A percentile compares a stretch with the other conserved stretches of the same genome.
Conservation (phyloP, 1,140 invertebrate genomes). For the Cryptotermes secundus region DNA sequence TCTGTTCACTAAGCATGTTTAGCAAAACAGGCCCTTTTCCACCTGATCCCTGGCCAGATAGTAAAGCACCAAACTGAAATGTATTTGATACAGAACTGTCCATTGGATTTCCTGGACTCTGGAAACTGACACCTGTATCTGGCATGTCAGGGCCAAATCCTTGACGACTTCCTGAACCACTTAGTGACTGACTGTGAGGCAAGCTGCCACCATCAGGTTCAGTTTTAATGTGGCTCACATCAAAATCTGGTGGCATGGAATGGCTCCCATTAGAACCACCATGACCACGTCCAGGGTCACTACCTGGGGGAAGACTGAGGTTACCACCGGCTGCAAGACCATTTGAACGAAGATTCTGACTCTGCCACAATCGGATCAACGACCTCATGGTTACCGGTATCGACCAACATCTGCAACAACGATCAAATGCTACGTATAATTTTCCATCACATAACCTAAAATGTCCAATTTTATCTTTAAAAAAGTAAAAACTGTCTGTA, state of each 20-base stretch:
- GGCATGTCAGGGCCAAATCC: conserved; percentile 30
- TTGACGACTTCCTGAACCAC: conserved; percentile 27
- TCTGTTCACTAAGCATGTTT: conserved; percentile 22
- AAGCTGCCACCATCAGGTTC: conserved; percentile 26
- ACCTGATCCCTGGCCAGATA: conserved; percentile 9
- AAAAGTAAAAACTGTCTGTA: too few relatives aligned
- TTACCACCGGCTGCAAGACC: conserved; percentile 42
- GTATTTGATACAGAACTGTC: conserved; percentile 21
- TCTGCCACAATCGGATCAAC: conserved; percentile 64
- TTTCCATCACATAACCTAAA: too few relatives aligned
- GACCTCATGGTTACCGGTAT: conserved; percentile 85
- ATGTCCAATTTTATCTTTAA: too few relatives aligned
- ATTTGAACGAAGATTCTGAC: conserved; percentile 34
- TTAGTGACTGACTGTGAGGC: conserved; percentile 22
- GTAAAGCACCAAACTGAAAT: conserved; percentile 25
- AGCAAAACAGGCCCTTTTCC: conserved; percentile 20
- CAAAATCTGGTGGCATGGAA: conserved; percentile 27
- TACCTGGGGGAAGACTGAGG: conserved; percentile 45
- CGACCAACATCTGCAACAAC: conserved; percentile 69
- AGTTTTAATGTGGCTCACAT: conserved; percentile 29
- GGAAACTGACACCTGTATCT: conserved; percentile 22
- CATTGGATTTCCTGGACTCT: conserved; percentile 12
- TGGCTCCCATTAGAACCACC: conserved; percentile 25
- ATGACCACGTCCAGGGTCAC: conserved; percentile 44
- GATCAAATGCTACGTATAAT: too few relatives aligned